Percentiles rank a stretch among this genome's conserved stretches.
Conservation (phyloP, 1,140 invertebrate genomes). For the Araneus ventricosus region DNA sequence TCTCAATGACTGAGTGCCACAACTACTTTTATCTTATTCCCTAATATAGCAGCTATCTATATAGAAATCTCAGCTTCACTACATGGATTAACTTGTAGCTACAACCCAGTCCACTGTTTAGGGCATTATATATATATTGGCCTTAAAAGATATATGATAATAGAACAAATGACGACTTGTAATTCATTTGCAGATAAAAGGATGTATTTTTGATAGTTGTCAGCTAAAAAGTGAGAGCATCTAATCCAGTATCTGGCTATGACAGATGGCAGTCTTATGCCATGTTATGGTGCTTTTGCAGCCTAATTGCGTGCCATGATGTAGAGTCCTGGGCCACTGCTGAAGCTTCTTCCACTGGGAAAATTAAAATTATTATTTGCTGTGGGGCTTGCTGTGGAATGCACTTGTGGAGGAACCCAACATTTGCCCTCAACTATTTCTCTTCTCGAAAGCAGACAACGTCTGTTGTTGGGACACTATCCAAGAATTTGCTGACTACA, state of each 20-base stretch:
- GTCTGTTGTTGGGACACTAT: constrained; percentile 82
- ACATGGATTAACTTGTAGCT: too few relatives aligned
- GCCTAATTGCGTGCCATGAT: constrained; percentile 76
- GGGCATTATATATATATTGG: too few relatives aligned
- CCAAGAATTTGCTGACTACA: constrained; percentile 80
- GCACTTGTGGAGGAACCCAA: constrained; percentile 81
- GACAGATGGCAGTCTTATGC: constrained; percentile 74
- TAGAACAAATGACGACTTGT: too few relatives aligned
- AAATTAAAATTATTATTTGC: constrained; percentile 61
- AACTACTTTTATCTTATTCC: too few relatives aligned
- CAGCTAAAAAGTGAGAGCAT: constrained; percentile 84
- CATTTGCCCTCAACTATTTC: constrained; percentile 86
- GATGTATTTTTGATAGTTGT: constrained; percentile 88
- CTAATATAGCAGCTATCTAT: too few relatives aligned
- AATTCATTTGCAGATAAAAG: constrained; percentile 82
- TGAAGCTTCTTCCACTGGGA: constrained; percentile 76
- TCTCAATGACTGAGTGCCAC: too few relatives aligned
- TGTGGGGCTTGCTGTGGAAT: constrained; percentile 70
- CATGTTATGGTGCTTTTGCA: constrained; percentile 75
- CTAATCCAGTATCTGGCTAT: constrained; percentile 84
- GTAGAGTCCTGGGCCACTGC: constrained; percentile 76
- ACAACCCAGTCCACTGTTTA: too few relatives aligned
- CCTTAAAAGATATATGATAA: too few relatives aligned
- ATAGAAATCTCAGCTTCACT: too few relatives aligned
- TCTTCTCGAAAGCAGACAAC: constrained; percentile 87